Evolutionary conservation across 2,797 vertebrate genomes (phyloP).

Genomic region (Cirrhinus mrigala): DNA sequence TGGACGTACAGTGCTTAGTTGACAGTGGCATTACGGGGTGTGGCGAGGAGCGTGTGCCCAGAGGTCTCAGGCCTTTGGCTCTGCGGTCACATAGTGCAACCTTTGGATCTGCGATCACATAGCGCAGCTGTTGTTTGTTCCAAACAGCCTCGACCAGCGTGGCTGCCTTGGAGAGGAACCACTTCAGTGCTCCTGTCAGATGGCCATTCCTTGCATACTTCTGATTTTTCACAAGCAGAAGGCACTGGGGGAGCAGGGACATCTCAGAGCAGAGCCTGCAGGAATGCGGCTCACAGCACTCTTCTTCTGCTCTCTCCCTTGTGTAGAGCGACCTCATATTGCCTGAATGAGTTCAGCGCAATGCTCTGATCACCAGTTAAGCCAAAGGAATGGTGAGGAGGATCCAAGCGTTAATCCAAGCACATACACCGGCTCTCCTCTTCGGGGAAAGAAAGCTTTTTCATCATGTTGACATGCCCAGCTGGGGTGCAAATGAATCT

Average conservation of each 20-base stretch:
- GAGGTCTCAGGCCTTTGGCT: conserved; percentile 69
- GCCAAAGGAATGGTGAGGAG: conserved; percentile 41
- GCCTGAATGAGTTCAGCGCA: conserved; percentile 31
- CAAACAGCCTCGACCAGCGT: conserved; percentile 67
- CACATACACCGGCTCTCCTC: conserved; percentile 36
- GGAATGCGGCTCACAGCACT: conserved; percentile 64
- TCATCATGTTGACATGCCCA: conserved; percentile 46
- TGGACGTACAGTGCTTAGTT: conserved; percentile 31
- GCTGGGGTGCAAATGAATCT: conserved; percentile 52
- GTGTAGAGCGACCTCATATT: conserved; percentile 40
- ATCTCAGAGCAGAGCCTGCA: conserved; percentile 57
- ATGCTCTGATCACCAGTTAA: conserved; percentile 54
- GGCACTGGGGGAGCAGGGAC: conserved; percentile 64
- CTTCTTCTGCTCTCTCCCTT: conserved; percentile 14
- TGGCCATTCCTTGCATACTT: conserved; percentile 78
- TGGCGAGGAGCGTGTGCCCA: conserved; percentile 62
- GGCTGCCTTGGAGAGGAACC: conserved; percentile 66
- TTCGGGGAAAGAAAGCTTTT: conserved; percentile 42
- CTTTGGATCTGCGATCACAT: conserved; percentile 66
- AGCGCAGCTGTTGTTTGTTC: conserved; percentile 84
- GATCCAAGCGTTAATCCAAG: conserved; percentile 47
- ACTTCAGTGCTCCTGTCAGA: conserved; percentile 71
- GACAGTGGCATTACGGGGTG: conserved; percentile 63
- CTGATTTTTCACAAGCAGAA: conserved; percentile 72
- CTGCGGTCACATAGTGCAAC: conserved; percentile 67